Conservation (phyloP, 2,113 vertebrate genomes). For the Aegotheles bennettii region DNA sequence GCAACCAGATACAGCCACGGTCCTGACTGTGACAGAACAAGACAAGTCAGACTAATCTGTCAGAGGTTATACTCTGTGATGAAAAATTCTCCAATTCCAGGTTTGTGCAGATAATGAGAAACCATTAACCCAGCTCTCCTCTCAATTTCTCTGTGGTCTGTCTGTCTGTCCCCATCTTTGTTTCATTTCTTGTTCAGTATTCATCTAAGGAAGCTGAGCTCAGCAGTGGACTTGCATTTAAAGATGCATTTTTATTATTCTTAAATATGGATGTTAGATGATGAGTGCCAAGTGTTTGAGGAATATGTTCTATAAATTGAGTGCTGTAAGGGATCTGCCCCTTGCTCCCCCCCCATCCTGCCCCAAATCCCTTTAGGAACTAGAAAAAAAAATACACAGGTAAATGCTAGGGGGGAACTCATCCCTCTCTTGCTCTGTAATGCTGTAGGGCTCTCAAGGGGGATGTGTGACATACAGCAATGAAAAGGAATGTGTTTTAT, state of each 20-base stretch:
- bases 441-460: not conserved
- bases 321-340: not conserved
- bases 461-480: not conserved
- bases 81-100: not conserved
- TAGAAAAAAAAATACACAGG: not conserved
- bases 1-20: not conserved
- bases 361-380: not conserved
- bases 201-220: not conserved
- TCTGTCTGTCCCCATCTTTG: not conserved
- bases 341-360: not conserved
- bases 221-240: not conserved
- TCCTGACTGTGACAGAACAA: not conserved
- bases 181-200: not conserved
- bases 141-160: not conserved
- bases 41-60: not conserved
- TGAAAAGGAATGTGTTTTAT: not conserved
- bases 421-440: not conserved
- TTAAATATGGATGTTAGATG: not conserved
- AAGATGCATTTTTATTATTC: not conserved
- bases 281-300: not conserved
- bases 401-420: not conserved
- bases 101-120: not conserved
- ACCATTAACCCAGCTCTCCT: not conserved
- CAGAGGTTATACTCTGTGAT: not conserved
- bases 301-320: not conserved